A percentile compares a stretch with the other conserved stretches of the same genome.
These are phyloP conservation scores for Synergus gifuensis DNA, from an alignment of 2,888 invertebrate species.

Conservation along the genomic window DNA sequence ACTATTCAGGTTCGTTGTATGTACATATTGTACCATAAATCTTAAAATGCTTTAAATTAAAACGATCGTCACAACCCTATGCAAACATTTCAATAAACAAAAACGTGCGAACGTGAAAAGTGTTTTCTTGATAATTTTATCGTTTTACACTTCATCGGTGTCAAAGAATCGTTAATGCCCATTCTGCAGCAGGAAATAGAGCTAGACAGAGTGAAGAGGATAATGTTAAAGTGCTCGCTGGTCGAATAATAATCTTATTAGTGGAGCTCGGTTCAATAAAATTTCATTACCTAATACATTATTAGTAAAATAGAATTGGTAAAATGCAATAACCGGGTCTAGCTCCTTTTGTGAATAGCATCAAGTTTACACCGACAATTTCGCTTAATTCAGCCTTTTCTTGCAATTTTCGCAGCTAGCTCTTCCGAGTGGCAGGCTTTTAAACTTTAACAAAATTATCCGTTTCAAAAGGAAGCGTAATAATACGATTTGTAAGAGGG, in stretches of 20 bases:
- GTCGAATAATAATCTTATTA: conserved; percentile 55
- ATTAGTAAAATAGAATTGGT: conserved; percentile 54
- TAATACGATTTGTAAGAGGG: conserved; percentile 9
- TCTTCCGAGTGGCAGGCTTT: conserved; percentile 9
- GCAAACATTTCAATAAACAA: not conserved
- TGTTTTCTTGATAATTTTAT: conserved; percentile 21
- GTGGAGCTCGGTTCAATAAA: conserved; percentile 48
- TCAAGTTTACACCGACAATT: conserved; percentile 26
- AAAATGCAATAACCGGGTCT: conserved; percentile 41
- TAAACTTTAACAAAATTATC: conserved; percentile 34
- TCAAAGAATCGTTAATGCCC: conserved; percentile 20
- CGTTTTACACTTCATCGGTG: conserved; percentile 12
- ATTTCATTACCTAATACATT: conserved; percentile 54
- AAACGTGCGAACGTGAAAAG: not conserved
- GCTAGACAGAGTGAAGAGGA: not conserved
- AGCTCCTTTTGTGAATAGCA: conserved; percentile 20
- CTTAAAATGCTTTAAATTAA: conserved; percentile 20
- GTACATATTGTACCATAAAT: conserved; percentile 4
- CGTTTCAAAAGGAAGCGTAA: not conserved
- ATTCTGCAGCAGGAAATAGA: not conserved
- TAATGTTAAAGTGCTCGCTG: not conserved
- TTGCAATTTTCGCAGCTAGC: not conserved
- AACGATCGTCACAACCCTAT: not conserved
- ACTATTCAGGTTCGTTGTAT: not conserved
- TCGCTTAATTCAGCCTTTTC: conserved; percentile 9